phyloP scores from a whole-genome alignment of 2,113 vertebrate species.

The Leiothrix lutea region DNA sequence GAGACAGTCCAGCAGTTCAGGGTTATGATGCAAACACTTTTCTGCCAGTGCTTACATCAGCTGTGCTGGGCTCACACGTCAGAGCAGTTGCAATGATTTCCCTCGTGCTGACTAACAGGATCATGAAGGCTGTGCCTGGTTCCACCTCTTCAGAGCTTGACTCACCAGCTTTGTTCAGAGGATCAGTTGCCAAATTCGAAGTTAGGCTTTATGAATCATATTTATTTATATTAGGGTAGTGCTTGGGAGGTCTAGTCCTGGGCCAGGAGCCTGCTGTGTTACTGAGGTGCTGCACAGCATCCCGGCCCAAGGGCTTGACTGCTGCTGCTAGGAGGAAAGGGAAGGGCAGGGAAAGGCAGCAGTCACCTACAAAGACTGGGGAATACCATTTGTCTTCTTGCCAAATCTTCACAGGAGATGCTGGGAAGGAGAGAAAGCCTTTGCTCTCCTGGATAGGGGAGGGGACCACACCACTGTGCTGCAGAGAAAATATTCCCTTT shows the following conservation, averaged over 20 bases:
- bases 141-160: constrained; percentile 7
- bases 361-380: background rate
- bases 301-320: background rate
- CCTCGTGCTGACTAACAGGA: background rate
- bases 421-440: background rate
- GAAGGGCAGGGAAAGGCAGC: background rate
- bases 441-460: background rate
- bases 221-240: background rate
- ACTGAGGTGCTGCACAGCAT: background rate
- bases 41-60: background rate
- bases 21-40: background rate
- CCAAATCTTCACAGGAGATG: background rate
- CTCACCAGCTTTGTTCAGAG: background rate
- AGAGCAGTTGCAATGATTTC: background rate
- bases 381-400: background rate
- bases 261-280: background rate
- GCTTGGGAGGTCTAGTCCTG: background rate
- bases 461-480: background rate
- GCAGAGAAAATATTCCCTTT: background rate
- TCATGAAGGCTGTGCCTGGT: background rate
- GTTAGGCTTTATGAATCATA: background rate
- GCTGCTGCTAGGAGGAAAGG: background rate
- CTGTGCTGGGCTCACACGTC: background rate
- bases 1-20: background rate
- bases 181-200: background rate